Percentiles rank a stretch among this genome's conserved stretches.
These are phyloP conservation scores for Littorina saxatilis DNA, from an alignment of 1,140 invertebrate species.

Conservation along the genomic window DNA sequence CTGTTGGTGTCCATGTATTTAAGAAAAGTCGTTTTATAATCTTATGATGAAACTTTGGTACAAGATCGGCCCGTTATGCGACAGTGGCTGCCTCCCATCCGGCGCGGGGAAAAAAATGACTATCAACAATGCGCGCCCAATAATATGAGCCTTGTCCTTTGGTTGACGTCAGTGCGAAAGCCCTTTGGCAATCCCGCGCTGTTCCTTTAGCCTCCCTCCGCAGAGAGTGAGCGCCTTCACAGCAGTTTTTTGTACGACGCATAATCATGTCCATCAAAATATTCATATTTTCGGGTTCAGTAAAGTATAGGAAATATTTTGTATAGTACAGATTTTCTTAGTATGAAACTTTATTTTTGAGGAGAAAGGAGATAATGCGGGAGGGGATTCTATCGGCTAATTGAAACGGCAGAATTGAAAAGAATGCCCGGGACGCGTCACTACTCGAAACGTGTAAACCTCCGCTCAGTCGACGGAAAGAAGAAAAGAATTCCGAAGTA, in stretches of 20 bases:
- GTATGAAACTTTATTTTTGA: not conserved
- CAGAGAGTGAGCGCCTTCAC: not conserved
- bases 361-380: conserved; percentile 32
- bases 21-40: conserved; percentile 35
- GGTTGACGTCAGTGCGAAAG: conserved; percentile 70
- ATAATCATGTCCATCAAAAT: too few relatives aligned
- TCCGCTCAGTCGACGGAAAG: conserved; percentile 67
- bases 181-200: conserved; percentile 64
- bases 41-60: conserved; percentile 18
- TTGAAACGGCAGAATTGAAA: conserved; percentile 72
- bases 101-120: conserved; percentile 64
- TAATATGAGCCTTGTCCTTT: conserved; percentile 67
- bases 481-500: conserved; percentile 68
- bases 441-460: conserved; percentile 62
- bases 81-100: conserved; percentile 52
- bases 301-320: not conserved
- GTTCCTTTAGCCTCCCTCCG: conserved; percentile 54
- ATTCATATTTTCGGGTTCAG: not conserved
- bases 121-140: conserved; percentile 70
- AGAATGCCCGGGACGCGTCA: conserved; percentile 73
- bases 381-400: conserved; percentile 63
- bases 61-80: conserved; percentile 35
- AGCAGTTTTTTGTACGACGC: too few relatives aligned
- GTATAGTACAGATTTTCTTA: not conserved
- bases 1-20: not conserved